Percentiles rank a stretch among this genome's conserved stretches.
Evolutionary conservation across 2,888 invertebrate species (phyloP).

Genomic region (Onchidella celtica): DNA sequence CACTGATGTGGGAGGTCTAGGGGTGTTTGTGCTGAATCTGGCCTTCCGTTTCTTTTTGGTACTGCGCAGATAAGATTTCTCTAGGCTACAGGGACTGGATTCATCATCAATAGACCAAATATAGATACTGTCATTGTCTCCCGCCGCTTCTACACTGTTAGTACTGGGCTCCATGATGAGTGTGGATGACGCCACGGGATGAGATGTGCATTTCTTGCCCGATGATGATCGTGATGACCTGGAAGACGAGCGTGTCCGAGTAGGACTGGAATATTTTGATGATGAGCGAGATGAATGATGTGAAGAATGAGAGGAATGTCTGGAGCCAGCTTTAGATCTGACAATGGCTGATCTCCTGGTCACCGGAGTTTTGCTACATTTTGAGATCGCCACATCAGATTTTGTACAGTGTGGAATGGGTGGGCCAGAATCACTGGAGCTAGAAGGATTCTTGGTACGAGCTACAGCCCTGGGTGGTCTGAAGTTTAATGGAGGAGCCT

Average conservation of each 20-base stretch:
- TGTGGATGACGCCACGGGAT: conserved; percentile 70
- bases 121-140: conserved; percentile 65
- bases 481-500: not conserved
- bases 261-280: not conserved
- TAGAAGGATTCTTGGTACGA: not conserved
- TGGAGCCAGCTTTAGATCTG: not conserved
- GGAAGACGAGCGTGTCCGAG: not conserved
- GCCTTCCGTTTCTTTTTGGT: conserved; percentile 46
- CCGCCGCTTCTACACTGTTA: conserved; percentile 59
- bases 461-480: not conserved
- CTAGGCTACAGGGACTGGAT: conserved; percentile 60
- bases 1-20: conserved; percentile 58
- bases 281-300: not conserved
- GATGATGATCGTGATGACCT: conserved; percentile 51
- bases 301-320: not conserved
- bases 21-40: not conserved
- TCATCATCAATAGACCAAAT: conserved; percentile 70
- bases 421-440: not conserved
- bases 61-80: conserved; percentile 66
- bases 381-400: not conserved
- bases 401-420: no score
- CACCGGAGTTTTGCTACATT: not conserved
- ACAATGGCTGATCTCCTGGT: not conserved
- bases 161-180: conserved; percentile 66
- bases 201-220: conserved; percentile 57